Base-by-base conservation (phyloP, 2,888 invertebrate species). In the Nephrotoma guestfalica region DNA sequence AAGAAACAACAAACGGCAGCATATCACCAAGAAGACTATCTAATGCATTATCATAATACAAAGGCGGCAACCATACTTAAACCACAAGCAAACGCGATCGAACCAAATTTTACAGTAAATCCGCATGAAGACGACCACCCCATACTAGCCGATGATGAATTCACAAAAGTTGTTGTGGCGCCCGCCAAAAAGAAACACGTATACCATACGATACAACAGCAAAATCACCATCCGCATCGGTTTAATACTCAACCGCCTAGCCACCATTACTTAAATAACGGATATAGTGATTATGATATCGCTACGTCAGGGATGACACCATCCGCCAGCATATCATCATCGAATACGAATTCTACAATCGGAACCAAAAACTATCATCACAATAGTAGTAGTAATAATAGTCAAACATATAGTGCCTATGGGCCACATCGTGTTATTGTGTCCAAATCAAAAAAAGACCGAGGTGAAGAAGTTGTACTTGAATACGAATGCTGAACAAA, bases 351-450 rank as follows among this genome's bases (percentile, higher is more conserved):
- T 43, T 45, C n/a, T 6, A 85, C 13, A 15, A 85, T 9, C 43
- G 9, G 15, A 43, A 85, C 15, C 18, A 43, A 85, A 43, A 85
- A 43, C 7, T 43, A 18, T 85, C 18, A 18, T 43, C 85, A 41
- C 15, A 43, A 43, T 18, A 85, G 11, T 30, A 43, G 15, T 43
- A 85, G 43, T 85, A 85, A 85, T 85, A 43, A 42, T 43, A 43
- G 43, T 42, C 85, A 85, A 85, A 43, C 42, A 30, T 85, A 43
- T 85, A 43, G 41, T 43, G 41, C 83, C 85, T 87, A 86, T 87
- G 41, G 86, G 41, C 87, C 86, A 86, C 87, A 87, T 87, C 87
- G 87, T 47, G 87, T 87, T 40, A 87, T 87, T 87, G 86, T 87
- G 15, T 86, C 87, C 13, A 87, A 87, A 87, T 87, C 87, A 47